Evolutionary conservation across 2,113 vertebrate species (phyloP).

Genomic region (Mus musculus): GRCm39 chr13:30309001-30309500

Average conservation of each 20-base stretch:
- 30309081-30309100: not conserved
- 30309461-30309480: not conserved
- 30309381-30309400: not conserved
- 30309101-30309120: not conserved
- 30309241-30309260: not conserved
- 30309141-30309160: not conserved
- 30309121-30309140: not conserved
- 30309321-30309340: not conserved
- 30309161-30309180: not conserved
- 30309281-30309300: not conserved
- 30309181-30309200: not conserved
- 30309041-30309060: not conserved
- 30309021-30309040: not conserved
- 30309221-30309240: not conserved
- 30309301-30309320: not conserved
- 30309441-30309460: too few relatives aligned
- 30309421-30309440: not conserved
- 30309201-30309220: not conserved
- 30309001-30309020: not conserved
- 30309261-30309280: not conserved
- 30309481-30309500: not conserved
- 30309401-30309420: not conserved
- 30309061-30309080: not conserved
- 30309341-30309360: not conserved
- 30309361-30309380: not conserved